A percentile compares a stretch with the other conserved stretches of the same genome.
These are phyloP conservation scores for Phortica magna DNA, from an alignment of 2,888 invertebrate species.

Conservation along the genomic window DNA sequence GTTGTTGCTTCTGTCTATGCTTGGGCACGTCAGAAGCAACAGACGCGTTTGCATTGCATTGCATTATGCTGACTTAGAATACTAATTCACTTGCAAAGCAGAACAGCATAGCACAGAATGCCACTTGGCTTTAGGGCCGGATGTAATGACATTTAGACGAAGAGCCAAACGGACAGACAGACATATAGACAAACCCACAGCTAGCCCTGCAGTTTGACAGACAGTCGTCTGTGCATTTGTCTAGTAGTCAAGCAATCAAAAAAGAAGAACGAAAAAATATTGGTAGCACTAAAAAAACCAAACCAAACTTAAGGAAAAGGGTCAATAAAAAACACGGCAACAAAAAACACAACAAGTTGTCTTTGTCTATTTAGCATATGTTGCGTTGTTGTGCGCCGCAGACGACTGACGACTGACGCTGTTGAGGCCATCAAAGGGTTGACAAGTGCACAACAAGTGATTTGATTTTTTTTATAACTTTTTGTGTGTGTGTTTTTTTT, in stretches of 20 bases:
- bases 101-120: slow-evolving; percentile 29
- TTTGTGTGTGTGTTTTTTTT: slow-evolving; percentile 3
- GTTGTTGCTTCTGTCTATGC: slow-evolving; percentile 10
- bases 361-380: slow-evolving; percentile 28
- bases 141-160: slow-evolving; percentile 54
- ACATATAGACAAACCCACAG: slow-evolving; percentile 61
- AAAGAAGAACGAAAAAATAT: slow-evolving; percentile 56
- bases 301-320: not conserved
- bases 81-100: slow-evolving; percentile 60
- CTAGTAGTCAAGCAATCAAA: not conserved
- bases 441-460: slow-evolving; percentile 54
- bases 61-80: slow-evolving; percentile 63
- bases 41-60: slow-evolving; percentile 40
- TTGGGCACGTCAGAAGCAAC: slow-evolving; percentile 37
- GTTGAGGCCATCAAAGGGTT: slow-evolving; percentile 18
- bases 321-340: slow-evolving; percentile 69
- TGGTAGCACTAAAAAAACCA: slow-evolving; percentile 61
- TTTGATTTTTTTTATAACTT: slow-evolving; percentile 22
- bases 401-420: not conserved
- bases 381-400: not conserved
- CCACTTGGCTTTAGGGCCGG: slow-evolving; percentile 49
- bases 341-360: not conserved
- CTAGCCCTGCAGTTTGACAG: slow-evolving; percentile 35
- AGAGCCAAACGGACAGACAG: not conserved
- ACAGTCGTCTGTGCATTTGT: slow-evolving; percentile 3